Base-by-base conservation (phyloP, 2,888 invertebrate species). In the Macrosoma leucophasiata region DNA sequence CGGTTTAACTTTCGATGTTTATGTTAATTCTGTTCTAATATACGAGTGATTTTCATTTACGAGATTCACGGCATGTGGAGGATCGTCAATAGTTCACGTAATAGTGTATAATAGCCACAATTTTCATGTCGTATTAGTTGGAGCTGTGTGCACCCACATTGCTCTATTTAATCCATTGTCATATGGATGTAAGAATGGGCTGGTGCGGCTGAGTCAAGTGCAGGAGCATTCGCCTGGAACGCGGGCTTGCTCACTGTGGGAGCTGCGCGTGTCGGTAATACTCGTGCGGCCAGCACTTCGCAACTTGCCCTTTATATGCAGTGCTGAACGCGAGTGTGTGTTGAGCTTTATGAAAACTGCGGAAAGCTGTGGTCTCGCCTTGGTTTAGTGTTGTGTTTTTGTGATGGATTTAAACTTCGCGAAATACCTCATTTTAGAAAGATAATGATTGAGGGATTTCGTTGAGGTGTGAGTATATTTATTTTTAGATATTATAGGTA, bases 181-280 rank as follows among this genome's bases (percentile, higher is more conserved):
- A 46, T 36, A 39, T 33, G 40, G n/a, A 46, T 46, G 50, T 54
- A 60, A 61, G 74, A 74, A 68, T 77, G 78, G 79, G 77, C 64
- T 61, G 61, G 75, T 61, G 58, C 48, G 45, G n/a, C 41, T 58
- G 71, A 78, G 76, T 81, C 78, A 79, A 77, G 81, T 79, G 79
- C 74, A 75, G 76, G 77, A 70, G 60, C 78, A 61, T 50, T 65
- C 63, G 75, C 46, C 72, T 77, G 82, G 79, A 82, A 82, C 82
- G 70, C 47, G 46, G 44, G 43, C 48, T 49, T 50, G 55, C 62
- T 74, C 79, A 78, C 70, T 66, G 66, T 60, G 65, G 63, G 65
- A 55, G 62, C 72, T 60, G 70, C 77, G 74, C 74, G 79, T 78
- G 75, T 53, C 52, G 55, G 38, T 51, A 50, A 29, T 58, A 70